Percentiles rank a stretch among this genome's conserved stretches.
phyloP scores from a whole-genome alignment of 2,888 invertebrate genomes.

The Chymomyza fuscimana region DNA sequence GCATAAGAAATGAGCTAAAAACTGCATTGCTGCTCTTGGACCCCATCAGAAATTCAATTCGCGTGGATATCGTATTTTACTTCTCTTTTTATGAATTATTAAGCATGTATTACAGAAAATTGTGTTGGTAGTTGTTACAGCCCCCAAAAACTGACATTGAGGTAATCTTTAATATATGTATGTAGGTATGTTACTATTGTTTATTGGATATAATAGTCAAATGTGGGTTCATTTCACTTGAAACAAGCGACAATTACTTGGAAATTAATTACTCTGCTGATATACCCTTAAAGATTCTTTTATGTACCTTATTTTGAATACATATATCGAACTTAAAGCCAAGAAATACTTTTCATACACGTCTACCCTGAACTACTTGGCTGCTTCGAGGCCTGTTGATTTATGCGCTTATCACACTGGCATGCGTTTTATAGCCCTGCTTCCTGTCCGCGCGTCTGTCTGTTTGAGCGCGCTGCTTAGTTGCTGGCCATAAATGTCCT shows the following conservation, averaged over 20 bases:
- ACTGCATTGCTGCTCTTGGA: constrained; percentile 12
- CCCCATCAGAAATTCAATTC: constrained; percentile 48
- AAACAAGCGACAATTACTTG: constrained; percentile 39
- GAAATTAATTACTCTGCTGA: too few relatives aligned
- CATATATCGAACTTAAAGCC: constrained; percentile 24
- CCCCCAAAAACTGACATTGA: too few relatives aligned
- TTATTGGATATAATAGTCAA: not conserved
- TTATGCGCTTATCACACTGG: constrained; percentile 71
- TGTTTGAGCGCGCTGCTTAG: constrained; percentile 49
- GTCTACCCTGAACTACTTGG: not conserved
- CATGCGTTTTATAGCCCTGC: constrained; percentile 66
- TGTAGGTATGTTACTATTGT: too few relatives aligned
- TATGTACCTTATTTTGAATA: not conserved
- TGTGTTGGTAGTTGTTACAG: not conserved
- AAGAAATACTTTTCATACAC: not conserved
- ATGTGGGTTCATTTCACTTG: constrained; percentile 31
- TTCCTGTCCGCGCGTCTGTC: constrained; percentile 36
- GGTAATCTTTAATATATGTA: too few relatives aligned
- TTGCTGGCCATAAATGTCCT: constrained; percentile 68
- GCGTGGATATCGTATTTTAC: constrained; percentile 17
- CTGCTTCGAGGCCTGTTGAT: constrained; percentile 41
- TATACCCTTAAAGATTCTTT: constrained; percentile 3
- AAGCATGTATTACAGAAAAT: constrained; percentile 25
- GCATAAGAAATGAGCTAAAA: constrained; percentile 68
- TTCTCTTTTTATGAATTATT: constrained; percentile 29